Conservation (phyloP, 2,888 invertebrate species). For the Neelides folsomi region DNA sequence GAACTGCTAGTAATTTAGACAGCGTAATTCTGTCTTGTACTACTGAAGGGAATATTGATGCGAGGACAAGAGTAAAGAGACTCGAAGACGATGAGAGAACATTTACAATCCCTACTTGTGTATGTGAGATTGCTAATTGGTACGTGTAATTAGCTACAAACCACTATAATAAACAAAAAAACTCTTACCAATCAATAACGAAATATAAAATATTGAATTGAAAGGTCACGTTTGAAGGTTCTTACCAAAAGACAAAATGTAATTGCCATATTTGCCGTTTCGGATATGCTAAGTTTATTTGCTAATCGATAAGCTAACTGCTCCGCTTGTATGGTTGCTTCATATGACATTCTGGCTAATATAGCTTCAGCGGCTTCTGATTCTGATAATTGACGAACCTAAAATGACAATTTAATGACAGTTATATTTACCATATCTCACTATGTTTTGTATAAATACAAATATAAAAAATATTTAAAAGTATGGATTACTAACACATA, state of each 20-base stretch:
- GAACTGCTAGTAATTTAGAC: conserved; percentile 68
- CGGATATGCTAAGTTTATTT: conserved; percentile 57
- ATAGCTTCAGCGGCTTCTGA: conserved; percentile 84
- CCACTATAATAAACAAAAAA: conserved; percentile 55
- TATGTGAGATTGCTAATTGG: conserved; percentile 71
- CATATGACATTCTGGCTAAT: conserved; percentile 83
- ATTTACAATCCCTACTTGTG: conserved; percentile 74
- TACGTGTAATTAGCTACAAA: conserved; percentile 86
- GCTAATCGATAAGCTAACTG: conserved; percentile 62
- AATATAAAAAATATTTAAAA: no score
- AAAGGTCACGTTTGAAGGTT: conserved; percentile 9
- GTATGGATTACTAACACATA: no score
- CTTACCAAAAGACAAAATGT: conserved; percentile 73
- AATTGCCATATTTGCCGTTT: conserved; percentile 69
- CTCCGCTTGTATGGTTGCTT: conserved; percentile 72
- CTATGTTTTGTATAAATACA: no score
- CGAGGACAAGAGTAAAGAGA: conserved; percentile 73
- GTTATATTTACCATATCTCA: not conserved
- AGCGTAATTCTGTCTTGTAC: conserved; percentile 69
- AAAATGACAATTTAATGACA: conserved; percentile 4
- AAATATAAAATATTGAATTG: not conserved
- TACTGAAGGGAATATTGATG: conserved; percentile 72
- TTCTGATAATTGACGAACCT: conserved; percentile 76
- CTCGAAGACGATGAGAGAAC: conserved; percentile 78
- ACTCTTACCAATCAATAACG: not conserved